phyloP scores from a whole-genome alignment of 1,140 invertebrate species.

The Leptinotarsa texana region DNA sequence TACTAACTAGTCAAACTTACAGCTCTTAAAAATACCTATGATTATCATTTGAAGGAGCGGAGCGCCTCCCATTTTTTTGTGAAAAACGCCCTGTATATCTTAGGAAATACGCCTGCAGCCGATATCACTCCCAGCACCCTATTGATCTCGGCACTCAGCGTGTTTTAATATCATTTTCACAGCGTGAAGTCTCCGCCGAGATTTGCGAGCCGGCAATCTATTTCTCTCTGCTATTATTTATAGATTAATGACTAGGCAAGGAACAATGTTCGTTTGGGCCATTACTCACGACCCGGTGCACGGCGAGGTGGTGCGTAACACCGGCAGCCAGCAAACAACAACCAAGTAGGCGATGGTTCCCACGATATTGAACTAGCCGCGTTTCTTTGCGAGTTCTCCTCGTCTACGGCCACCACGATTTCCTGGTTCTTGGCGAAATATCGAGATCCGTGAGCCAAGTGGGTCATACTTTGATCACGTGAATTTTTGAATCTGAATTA shows the following conservation, averaged over 20 bases:
- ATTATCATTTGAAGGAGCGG: too few species aligned
- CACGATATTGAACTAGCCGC: conserved; percentile 20
- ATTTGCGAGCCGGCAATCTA: conserved; percentile 11
- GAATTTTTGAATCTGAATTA: too few species aligned
- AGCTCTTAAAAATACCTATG: too few species aligned
- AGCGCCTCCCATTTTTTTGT: too few species aligned
- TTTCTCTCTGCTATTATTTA: conserved; percentile 24
- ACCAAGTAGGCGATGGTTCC: conserved; percentile 17
- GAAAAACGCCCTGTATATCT: too few species aligned
- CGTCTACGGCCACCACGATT: background rate
- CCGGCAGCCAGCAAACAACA: conserved; percentile 8
- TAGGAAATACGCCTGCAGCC: too few species aligned
- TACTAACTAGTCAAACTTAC: too few species aligned
- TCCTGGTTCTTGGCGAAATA: background rate
- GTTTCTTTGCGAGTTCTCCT: background rate
- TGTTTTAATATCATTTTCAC: conserved; percentile 16
- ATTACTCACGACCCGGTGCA: conserved; percentile 26
- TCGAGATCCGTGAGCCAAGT: background rate
- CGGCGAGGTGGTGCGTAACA: conserved; percentile 12
- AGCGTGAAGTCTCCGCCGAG: conserved; percentile 18
- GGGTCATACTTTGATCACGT: background rate
- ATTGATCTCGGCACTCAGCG: conserved; percentile 7
- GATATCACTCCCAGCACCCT: background rate
- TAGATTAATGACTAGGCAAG: conserved; percentile 24
- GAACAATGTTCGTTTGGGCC: conserved; percentile 26